Evolutionary conservation across 2,113 vertebrate species (phyloP), one percentile per base, ranked within the genome.

Genomic region (Nycticryphes semicollaris): DNA sequence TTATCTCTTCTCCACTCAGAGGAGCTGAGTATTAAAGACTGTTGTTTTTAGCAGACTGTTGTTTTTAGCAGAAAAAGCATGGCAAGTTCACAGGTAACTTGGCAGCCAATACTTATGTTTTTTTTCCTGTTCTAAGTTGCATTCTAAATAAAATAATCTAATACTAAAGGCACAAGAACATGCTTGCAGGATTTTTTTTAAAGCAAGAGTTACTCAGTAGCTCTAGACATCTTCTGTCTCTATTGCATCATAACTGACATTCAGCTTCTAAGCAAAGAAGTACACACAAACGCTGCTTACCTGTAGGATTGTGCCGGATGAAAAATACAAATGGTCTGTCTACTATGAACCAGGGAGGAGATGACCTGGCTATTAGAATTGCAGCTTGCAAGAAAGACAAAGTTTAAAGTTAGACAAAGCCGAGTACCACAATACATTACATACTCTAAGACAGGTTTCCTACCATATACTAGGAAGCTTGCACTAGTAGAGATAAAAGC

Each of bases 251-350:
- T 24, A 87, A 63, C 37, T 33, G 9, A 53, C 51, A 70, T 1
- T 45, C 47, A 91, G 27, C 20, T 90, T 87, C 5, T 41, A 62
- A 31, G 28, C 39, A 75, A 35, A 78, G 19, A 35, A 70, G 77
- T 12, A 73, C n/a, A n/a, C 27, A 37, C 5, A 66, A 31, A 21
- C 24, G n/a, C 87, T 92, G 51, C 93, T 95, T 97, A 99, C 99
- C 99, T 98, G 99, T 99, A 45, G 98, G 98, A 47, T 99, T 99
- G 86, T 99, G 99, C 87, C 98, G 98, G 96, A 99, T 98, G 94
- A 99, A 98, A 97, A 99, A 99, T 31, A 99, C 96, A 74, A 99
- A 99, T 7, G 99, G 98, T 95, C 98, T 98, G 98, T 99, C 99
- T 90, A 99, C 98, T 59, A 98, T 98, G 83, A 99, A 98, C 99